phyloP scores from a whole-genome alignment of 2,797 vertebrate species.

The Diplodus sargus region DNA sequence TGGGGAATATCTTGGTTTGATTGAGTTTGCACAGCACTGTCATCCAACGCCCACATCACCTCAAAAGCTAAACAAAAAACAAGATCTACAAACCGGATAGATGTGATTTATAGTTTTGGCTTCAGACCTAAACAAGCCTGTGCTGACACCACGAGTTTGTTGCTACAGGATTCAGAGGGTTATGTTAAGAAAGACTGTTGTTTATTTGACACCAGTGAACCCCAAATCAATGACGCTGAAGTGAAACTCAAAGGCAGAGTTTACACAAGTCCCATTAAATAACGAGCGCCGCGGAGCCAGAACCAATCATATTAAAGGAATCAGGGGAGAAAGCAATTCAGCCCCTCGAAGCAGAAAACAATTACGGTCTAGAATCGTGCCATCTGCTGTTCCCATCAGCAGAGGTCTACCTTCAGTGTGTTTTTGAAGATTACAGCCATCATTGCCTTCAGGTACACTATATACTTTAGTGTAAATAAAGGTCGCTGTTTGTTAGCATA shows the following conservation, averaged over 20 bases:
- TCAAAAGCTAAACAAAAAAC: conserved; percentile 29
- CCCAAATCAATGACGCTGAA: conserved; percentile 5
- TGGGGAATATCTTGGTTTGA: conserved; percentile 33
- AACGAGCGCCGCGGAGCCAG: background rate
- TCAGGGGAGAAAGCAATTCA: conserved; percentile 11
- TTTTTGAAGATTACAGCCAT: background rate
- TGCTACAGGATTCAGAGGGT: conserved; percentile 11
- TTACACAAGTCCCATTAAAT: conserved; percentile 8
- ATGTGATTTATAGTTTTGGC: conserved; percentile 58
- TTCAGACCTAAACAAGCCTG: conserved; percentile 34
- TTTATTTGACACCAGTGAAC: conserved; percentile 19
- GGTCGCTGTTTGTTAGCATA: background rate
- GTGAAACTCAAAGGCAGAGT: conserved; percentile 8
- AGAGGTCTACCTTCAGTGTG: background rate
- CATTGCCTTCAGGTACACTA: background rate
- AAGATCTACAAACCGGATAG: conserved; percentile 38
- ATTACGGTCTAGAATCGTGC: background rate
- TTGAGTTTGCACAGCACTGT: conserved; percentile 55
- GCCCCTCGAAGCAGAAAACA: conserved; percentile 13
- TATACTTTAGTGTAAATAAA: conserved; percentile 6
- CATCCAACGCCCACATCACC: conserved; percentile 27
- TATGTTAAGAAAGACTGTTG: background rate
- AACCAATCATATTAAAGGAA: conserved; percentile 17
- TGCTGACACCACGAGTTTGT: conserved; percentile 52
- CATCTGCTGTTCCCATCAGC: conserved; percentile 9